Percentiles rank a stretch among this genome's conserved stretches.
phyloP scores from a whole-genome alignment of 2,113 vertebrate species.

The Prinia subflava region DNA sequence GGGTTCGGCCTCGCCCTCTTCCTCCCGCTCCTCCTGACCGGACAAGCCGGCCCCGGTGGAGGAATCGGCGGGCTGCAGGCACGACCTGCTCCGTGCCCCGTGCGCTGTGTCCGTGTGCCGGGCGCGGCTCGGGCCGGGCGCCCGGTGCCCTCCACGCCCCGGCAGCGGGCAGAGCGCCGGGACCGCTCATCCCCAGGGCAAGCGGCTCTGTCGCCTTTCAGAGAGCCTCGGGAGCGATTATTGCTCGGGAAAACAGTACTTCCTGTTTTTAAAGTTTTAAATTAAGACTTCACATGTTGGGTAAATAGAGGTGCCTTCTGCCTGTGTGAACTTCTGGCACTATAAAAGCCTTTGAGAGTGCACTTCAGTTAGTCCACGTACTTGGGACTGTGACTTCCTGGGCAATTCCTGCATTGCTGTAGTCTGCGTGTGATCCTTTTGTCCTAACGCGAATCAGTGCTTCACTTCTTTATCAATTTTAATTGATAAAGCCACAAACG shows the following conservation, averaged over 20 bases:
- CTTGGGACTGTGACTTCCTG: not conserved
- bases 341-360: not conserved
- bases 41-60: not conserved
- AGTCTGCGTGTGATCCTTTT: not conserved
- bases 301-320: not conserved
- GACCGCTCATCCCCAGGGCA: not conserved
- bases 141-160: not conserved
- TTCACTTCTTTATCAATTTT: not conserved
- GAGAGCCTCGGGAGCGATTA: not conserved
- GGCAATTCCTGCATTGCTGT: not conserved
- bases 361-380: not conserved
- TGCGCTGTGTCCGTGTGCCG: too few species aligned
- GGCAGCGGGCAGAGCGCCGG: not conserved
- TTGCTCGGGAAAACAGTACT: not conserved
- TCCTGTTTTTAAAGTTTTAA: not conserved
- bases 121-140: not conserved
- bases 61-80: not conserved
- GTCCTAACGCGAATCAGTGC: fast-evolving
- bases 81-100: not conserved
- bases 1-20: not conserved
- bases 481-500: not conserved
- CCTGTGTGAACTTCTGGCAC: not conserved
- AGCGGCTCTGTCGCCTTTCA: not conserved
- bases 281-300: not conserved
- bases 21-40: too few species aligned